Evolutionary conservation across 2,888 invertebrate genomes (phyloP).

Genomic region (Clitarchus hookeri): DNA sequence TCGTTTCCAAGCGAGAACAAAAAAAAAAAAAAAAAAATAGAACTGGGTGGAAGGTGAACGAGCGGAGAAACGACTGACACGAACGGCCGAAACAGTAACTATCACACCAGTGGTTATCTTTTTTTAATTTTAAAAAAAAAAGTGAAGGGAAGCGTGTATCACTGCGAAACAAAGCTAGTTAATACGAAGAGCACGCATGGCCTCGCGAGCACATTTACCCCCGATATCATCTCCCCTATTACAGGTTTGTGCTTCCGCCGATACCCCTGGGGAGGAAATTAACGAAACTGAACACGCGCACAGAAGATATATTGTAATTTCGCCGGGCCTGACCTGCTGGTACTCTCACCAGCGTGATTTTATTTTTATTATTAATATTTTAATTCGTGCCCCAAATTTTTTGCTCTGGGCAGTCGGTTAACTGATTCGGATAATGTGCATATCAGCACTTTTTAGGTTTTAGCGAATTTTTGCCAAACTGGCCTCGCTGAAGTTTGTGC

Average conservation of each 20-base stretch:
- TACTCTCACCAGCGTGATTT: background rate
- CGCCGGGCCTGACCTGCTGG: background rate
- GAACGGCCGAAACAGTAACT: background rate
- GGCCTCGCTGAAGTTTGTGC: too few relatives aligned
- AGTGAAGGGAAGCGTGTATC: background rate
- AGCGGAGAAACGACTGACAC: background rate
- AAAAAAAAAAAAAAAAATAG: too few relatives aligned
- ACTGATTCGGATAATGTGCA: too few relatives aligned
- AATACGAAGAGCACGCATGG: background rate
- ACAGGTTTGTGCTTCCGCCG: background rate
- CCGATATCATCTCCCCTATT: background rate
- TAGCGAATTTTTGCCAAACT: too few relatives aligned
- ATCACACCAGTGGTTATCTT: background rate
- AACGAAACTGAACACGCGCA: background rate
- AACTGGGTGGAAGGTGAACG: background rate
- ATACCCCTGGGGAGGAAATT: background rate
- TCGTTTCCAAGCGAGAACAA: background rate
- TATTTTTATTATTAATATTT: too few relatives aligned
- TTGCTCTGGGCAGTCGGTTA: too few relatives aligned
- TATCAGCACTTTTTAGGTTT: too few relatives aligned
- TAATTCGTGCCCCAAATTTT: too few relatives aligned
- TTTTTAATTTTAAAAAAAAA: background rate
- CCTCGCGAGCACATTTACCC: background rate
- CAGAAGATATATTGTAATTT: background rate
- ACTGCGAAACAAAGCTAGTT: background rate